A percentile compares a stretch with the other conserved stretches of the same genome.
These are phyloP conservation scores for Xyrauchen texanus DNA, from an alignment of 2,113 vertebrate genomes.

Conservation along the genomic window DNA sequence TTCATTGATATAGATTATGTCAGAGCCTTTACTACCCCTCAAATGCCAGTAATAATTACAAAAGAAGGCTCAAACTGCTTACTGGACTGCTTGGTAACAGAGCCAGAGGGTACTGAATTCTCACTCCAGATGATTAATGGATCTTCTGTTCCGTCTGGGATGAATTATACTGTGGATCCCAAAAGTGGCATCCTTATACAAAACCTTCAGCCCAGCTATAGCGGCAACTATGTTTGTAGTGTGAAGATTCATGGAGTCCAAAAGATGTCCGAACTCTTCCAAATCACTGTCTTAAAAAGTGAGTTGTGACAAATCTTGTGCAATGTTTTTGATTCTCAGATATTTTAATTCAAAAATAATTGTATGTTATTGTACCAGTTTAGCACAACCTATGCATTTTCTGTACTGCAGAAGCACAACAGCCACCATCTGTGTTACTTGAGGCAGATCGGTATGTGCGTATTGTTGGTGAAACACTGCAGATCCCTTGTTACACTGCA, in stretches of 20 bases:
- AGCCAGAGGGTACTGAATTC: slow-evolving; percentile 61
- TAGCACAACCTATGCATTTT: neutral
- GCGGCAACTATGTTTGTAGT: slow-evolving; percentile 71
- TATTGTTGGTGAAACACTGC: slow-evolving; percentile 79
- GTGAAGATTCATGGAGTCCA: slow-evolving; percentile 57
- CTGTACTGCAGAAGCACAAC: neutral
- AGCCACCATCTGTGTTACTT: slow-evolving; percentile 5
- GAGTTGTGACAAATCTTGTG: slow-evolving; percentile 48
- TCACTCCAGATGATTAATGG: slow-evolving; percentile 53
- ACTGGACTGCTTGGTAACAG: slow-evolving; percentile 65
- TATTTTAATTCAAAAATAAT: neutral
- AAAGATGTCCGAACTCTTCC: slow-evolving; percentile 57
- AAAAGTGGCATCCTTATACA: slow-evolving; percentile 74
- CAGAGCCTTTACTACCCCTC: slow-evolving; percentile 56
- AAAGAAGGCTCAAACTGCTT: slow-evolving; percentile 61
- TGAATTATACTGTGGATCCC: slow-evolving; percentile 63
- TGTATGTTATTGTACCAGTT: neutral
- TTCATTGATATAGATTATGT: slow-evolving; percentile 15
- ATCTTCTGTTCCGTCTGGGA: slow-evolving; percentile 42
- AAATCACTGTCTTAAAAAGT: slow-evolving; percentile 74
- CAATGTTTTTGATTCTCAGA: neutral
- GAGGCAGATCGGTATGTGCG: slow-evolving; percentile 55
- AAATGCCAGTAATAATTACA: fast-evolving
- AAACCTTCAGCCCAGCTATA: slow-evolving; percentile 61
- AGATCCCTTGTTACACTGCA: slow-evolving; percentile 72